These are phyloP conservation scores for Tanypteryx hageni DNA, from an alignment of 2,888 invertebrate species.

Conservation along the genomic window DNA sequence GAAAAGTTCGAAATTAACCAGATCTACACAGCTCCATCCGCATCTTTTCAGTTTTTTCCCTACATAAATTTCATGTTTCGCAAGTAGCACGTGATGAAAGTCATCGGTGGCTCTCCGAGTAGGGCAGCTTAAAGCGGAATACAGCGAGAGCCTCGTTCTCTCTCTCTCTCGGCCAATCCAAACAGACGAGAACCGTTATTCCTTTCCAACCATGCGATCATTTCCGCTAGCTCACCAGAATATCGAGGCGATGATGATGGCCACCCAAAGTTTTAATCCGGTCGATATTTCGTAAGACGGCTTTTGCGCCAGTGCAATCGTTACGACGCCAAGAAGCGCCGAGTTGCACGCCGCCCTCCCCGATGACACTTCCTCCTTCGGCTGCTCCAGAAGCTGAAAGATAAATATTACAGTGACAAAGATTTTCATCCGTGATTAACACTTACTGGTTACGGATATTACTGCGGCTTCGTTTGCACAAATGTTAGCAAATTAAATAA, in stretches of 20 bases:
- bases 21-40: too few relatives aligned
- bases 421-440: too few relatives aligned
- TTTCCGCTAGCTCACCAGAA: slow-evolving; percentile 32
- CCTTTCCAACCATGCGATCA: neutral
- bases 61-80: too few relatives aligned
- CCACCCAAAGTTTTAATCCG: slow-evolving; percentile 31
- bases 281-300: neutral
- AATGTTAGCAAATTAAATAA: too few relatives aligned
- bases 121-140: neutral
- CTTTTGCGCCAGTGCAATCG: slow-evolving; percentile 22
- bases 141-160: neutral
- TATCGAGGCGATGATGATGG: slow-evolving; percentile 49
- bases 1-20: too few relatives aligned
- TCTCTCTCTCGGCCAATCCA: neutral
- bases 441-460: too few relatives aligned
- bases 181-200: neutral
- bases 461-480: too few relatives aligned
- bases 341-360: slow-evolving; percentile 49
- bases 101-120: neutral
- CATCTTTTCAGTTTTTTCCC: too few relatives aligned
- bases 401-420: neutral
- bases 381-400: slow-evolving; percentile 50
- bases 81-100: neutral
- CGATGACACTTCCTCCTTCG: slow-evolving; percentile 27
- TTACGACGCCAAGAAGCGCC: slow-evolving; percentile 43